Conservation (phyloP, 2,888 invertebrate species). For the Metellina segmentata region DNA sequence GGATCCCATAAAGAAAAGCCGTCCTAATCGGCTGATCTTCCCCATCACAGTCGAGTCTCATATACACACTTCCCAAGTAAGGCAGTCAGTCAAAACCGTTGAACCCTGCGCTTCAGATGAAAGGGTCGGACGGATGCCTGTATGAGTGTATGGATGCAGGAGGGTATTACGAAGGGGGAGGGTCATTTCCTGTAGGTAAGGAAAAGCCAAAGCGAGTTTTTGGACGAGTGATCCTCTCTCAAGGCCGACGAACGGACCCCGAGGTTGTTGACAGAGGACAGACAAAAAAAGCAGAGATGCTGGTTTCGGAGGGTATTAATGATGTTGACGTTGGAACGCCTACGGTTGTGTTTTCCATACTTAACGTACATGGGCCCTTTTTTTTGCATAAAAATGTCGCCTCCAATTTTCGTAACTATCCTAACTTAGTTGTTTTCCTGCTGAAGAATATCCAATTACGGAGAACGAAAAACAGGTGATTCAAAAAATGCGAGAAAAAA, state of each 20-base stretch:
- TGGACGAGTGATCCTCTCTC: slow-evolving; percentile 64
- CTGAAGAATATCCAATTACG: too few relatives aligned
- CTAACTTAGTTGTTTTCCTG: too few relatives aligned
- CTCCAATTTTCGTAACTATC: too few relatives aligned
- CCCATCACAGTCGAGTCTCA: slow-evolving; percentile 16
- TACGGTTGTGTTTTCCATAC: slow-evolving; percentile 4
- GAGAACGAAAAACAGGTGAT: too few relatives aligned
- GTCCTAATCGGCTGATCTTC: slow-evolving; percentile 57
- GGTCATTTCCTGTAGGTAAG: slow-evolving; percentile 74
- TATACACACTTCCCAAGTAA: slow-evolving; percentile 63
- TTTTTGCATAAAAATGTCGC: too few relatives aligned
- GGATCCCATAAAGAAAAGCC: neutral
- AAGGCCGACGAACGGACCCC: slow-evolving; percentile 76
- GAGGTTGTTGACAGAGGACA: slow-evolving; percentile 73
- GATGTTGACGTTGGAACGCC: slow-evolving; percentile 65
- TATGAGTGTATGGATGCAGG: slow-evolving; percentile 42
- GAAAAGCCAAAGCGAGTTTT: slow-evolving; percentile 52
- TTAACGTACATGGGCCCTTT: too few relatives aligned
- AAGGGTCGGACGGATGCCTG: slow-evolving; percentile 51
- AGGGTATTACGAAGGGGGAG: slow-evolving; percentile 36
- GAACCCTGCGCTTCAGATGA: slow-evolving; percentile 63
- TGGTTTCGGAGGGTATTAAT: slow-evolving; percentile 62
- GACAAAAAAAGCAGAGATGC: slow-evolving; percentile 46
- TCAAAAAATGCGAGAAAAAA: too few relatives aligned
- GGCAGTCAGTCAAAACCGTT: slow-evolving; percentile 69